These are phyloP conservation scores for Macrochelys suwanniensis DNA, from an alignment of 2,797 vertebrate genomes.

Conservation along the genomic window DNA sequence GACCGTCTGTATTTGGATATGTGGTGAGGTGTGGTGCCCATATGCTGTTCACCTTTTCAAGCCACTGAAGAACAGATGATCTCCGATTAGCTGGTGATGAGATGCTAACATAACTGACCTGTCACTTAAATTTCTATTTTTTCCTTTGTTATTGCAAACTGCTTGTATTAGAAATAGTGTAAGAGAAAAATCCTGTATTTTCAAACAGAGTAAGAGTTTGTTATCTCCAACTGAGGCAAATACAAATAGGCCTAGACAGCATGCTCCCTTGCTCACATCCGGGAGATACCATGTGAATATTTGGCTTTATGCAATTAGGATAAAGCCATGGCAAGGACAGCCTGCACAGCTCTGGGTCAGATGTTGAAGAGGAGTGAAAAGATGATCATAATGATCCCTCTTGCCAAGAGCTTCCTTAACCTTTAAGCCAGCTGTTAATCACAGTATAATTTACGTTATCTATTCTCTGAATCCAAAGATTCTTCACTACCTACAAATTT, in stretches of 20 bases:
- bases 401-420: background rate
- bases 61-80: conserved; percentile 44
- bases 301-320: background rate
- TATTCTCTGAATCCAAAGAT: conserved; percentile 23
- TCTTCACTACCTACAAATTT: background rate
- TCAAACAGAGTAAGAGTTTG: background rate
- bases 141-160: conserved; percentile 52
- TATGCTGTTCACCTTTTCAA: conserved; percentile 41
- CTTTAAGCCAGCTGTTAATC: background rate
- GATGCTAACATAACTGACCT: conserved; percentile 48
- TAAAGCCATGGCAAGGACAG: background rate
- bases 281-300: background rate
- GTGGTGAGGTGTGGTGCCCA: background rate
- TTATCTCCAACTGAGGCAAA: background rate
- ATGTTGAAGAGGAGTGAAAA: background rate
- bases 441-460: conserved; percentile 22
- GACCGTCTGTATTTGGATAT: background rate
- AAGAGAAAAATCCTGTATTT: background rate
- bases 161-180: background rate
- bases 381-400: background rate
- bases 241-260: background rate
- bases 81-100: conserved; percentile 51
- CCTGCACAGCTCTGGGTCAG: background rate
- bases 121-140: conserved; percentile 50
- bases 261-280: background rate